Conservation (phyloP, 1,140 invertebrate genomes). For the Meloidogyne exigua region DNA sequence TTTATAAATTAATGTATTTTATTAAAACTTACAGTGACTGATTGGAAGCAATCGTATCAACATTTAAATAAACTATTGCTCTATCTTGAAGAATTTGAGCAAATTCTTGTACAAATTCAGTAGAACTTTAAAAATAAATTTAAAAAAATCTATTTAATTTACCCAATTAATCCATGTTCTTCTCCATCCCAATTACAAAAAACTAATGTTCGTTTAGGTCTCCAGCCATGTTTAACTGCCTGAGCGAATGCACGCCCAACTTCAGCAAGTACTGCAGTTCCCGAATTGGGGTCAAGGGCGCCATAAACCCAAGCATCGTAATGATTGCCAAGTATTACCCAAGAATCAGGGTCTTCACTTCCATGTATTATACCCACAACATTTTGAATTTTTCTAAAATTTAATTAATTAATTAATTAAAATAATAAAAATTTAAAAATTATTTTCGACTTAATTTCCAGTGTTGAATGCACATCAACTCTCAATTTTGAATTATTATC, state of each 20-base stretch:
- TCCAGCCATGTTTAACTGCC: slow-evolving; percentile 62
- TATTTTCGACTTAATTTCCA: slow-evolving; percentile 38
- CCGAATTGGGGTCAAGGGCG: slow-evolving; percentile 57
- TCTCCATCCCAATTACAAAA: slow-evolving; percentile 69
- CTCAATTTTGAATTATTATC: slow-evolving; percentile 29
- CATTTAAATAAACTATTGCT: slow-evolving; percentile 59
- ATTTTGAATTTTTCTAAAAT: slow-evolving; percentile 56
- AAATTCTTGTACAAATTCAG: slow-evolving; percentile 60
- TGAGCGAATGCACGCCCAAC: slow-evolving; percentile 66
- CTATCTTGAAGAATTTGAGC: slow-evolving; percentile 45
- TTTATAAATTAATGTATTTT: not conserved
- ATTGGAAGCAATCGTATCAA: slow-evolving; percentile 53
- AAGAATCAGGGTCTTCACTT: slow-evolving; percentile 65
- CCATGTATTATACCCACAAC: slow-evolving; percentile 62
- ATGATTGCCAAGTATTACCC: slow-evolving; percentile 71
- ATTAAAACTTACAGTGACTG: slow-evolving; percentile 43
- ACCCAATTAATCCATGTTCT: slow-evolving; percentile 63
- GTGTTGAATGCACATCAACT: slow-evolving; percentile 50
- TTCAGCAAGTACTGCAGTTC: slow-evolving; percentile 68
- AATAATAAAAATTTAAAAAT: not conserved
- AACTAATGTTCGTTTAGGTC: slow-evolving; percentile 66
- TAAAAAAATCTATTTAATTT: not conserved
- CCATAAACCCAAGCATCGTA: slow-evolving; percentile 69
- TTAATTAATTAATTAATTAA: slow-evolving; percentile 7
- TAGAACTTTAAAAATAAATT: slow-evolving; percentile 61